Base-by-base conservation (phyloP, 1,140 invertebrate species). In the Scaptomyza montana region DNA sequence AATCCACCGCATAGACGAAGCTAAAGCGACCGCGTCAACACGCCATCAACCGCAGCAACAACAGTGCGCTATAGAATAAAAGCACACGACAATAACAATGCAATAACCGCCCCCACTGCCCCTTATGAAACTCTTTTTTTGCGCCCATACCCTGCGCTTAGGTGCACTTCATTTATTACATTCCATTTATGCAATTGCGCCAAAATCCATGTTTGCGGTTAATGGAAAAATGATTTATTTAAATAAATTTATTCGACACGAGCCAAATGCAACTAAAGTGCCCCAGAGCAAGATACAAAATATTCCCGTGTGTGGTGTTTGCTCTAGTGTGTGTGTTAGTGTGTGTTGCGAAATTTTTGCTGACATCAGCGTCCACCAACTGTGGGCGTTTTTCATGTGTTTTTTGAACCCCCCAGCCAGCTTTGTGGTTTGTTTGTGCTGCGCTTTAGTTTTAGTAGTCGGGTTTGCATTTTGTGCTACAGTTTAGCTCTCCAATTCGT, bases 221-320 rank as follows among this genome's bases (percentile, higher is more conserved):
- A 86, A 86, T 86, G 81, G 81, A 86, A 86, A 85, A 86, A 86
- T 86, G 78, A 86, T 86, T 86, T 86, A 86, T 86, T 85, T 78
- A 86, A 86, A 86, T 80, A 86, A 78, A 86, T 80, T 80, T 86
- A 85, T 85, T 71, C 66, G 55, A 80, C 80, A 80, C 77, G 62
- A 68, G 56, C 70, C 41, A 47, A 53, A 49, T 59, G 39, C 63
- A 54, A 25, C 21, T 3, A 36, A 36, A 28, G 16, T 59, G 47
- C 55, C 25, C 47, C n/a, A 60, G 47, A 65, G 25, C 36, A 53
- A 56, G 45, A 67, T 46, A 45, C 50, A 36, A 49, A 61, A 33
- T 63, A 55, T n/a, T 64, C 59, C 43, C 67, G 8, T 25, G 56
- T 13, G 56, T 13, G 62, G n/a, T 19, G 33, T 21, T 7, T 59